Evolutionary conservation across 1,140 invertebrate genomes (phyloP).

Genomic region (Mylabris phalerata): DNA sequence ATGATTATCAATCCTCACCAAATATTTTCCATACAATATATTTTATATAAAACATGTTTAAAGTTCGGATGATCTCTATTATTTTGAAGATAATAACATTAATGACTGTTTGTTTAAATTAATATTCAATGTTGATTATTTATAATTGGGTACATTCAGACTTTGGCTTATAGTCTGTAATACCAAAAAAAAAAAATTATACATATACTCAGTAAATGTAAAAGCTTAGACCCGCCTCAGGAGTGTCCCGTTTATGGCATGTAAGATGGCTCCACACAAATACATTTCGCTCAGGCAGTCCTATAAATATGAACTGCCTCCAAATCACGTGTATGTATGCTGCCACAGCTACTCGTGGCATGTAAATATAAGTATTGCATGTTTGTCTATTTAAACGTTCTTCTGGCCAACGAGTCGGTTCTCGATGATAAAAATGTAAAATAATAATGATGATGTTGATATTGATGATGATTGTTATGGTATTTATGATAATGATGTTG

Average conservation of each 20-base stretch:
- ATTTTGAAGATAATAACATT: neutral
- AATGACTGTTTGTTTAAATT: constrained; percentile 16
- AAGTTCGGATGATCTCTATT: no score
- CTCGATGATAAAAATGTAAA: neutral
- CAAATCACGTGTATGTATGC: constrained; percentile 38
- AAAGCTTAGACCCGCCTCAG: constrained; percentile 35
- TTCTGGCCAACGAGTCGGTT: constrained; percentile 10
- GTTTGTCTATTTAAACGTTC: constrained; percentile 26
- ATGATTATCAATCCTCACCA: no score
- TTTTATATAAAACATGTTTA: no score
- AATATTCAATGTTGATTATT: constrained; percentile 31
- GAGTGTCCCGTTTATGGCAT: constrained; percentile 37
- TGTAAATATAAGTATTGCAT: constrained; percentile 37
- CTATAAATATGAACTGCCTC: constrained; percentile 29
- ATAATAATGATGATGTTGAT: no score
- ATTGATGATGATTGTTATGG: no score
- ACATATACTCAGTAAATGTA: constrained; percentile 25
- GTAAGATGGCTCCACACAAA: constrained; percentile 37
- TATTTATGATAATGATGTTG: no score
- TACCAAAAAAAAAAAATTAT: constrained; percentile 8
- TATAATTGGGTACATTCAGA: constrained; percentile 33
- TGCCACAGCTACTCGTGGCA: constrained; percentile 35
- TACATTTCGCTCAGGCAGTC: constrained; percentile 38
- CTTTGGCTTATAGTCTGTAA: constrained; percentile 34
- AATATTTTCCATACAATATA: no score